Evolutionary conservation across 2,113 vertebrate species (phyloP).

Genomic region (Rhinoptilus africanus): DNA sequence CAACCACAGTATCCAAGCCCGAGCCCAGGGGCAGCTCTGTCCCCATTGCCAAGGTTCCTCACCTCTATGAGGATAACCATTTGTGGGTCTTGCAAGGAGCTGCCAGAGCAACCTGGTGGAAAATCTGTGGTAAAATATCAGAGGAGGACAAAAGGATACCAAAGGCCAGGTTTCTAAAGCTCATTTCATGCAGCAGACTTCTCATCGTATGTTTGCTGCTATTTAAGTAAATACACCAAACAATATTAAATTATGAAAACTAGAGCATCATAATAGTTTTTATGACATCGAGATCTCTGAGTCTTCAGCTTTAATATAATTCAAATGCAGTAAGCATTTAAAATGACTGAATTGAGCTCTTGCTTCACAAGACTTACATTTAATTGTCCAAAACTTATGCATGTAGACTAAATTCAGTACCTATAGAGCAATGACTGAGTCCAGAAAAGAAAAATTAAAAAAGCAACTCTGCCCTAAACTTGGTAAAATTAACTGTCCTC

Average conservation of each 20-base stretch:
- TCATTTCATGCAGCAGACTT: neutral
- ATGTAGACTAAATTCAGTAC: neutral
- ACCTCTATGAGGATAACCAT: neutral
- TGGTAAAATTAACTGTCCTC: neutral
- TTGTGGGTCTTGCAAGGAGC: neutral
- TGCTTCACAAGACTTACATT: neutral
- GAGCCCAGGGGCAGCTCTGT: neutral
- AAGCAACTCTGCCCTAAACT: neutral
- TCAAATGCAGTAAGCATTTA: neutral
- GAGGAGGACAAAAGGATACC: neutral
- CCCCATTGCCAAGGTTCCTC: neutral
- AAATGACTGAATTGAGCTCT: neutral
- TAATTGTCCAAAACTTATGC: neutral
- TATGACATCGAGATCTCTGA: neutral
- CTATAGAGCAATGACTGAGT: neutral
- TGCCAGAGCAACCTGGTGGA: neutral
- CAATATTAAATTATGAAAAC: neutral
- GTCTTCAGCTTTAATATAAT: neutral
- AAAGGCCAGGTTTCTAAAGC: neutral
- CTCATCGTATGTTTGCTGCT: neutral
- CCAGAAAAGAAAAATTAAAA: neutral
- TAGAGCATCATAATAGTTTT: neutral
- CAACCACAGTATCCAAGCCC: neutral
- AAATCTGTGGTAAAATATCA: neutral
- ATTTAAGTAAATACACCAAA: neutral